Conservation (phyloP, 2,888 invertebrate species). For the Folsomia manolachei region DNA sequence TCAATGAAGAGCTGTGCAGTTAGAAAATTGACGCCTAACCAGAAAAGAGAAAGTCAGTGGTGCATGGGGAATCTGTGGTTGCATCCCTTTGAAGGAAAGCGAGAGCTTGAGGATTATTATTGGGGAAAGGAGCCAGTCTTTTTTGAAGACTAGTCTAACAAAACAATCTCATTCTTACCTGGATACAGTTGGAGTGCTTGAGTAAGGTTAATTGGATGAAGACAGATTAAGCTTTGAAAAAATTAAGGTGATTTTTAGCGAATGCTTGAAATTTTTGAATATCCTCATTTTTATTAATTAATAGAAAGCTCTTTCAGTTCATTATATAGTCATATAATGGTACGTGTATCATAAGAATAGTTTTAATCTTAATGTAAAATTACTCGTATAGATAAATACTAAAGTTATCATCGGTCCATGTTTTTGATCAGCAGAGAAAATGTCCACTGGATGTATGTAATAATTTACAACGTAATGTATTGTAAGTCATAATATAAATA, state of each 20-base stretch:
- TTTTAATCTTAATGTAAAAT: constrained; percentile 14
- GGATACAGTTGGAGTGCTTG: too few species aligned
- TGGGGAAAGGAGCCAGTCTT: not conserved
- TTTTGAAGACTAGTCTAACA: too few species aligned
- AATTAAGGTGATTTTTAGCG: too few species aligned
- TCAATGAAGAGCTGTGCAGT: too few species aligned
- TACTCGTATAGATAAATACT: constrained; percentile 19
- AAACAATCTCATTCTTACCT: too few species aligned
- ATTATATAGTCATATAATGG: constrained; percentile 28
- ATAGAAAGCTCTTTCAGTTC: constrained; percentile 45
- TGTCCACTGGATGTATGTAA: not conserved
- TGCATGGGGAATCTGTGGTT: not conserved
- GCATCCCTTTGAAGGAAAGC: not conserved
- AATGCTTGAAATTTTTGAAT: not conserved
- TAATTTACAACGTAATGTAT: not conserved
- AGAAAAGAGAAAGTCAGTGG: not conserved
- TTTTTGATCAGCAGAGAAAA: not conserved
- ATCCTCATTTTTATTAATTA: constrained; percentile 25
- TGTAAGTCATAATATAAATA: not conserved
- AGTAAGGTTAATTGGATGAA: too few species aligned
- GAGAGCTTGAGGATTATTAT: not conserved
- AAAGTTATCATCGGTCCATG: not conserved
- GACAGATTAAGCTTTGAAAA: too few species aligned
- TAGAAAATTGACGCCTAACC: not conserved
- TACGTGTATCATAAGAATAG: constrained; percentile 9